Percentiles rank a stretch among this genome's conserved stretches.
Conservation (phyloP, 2,797 vertebrate genomes). For the Emys orbicularis region DNA sequence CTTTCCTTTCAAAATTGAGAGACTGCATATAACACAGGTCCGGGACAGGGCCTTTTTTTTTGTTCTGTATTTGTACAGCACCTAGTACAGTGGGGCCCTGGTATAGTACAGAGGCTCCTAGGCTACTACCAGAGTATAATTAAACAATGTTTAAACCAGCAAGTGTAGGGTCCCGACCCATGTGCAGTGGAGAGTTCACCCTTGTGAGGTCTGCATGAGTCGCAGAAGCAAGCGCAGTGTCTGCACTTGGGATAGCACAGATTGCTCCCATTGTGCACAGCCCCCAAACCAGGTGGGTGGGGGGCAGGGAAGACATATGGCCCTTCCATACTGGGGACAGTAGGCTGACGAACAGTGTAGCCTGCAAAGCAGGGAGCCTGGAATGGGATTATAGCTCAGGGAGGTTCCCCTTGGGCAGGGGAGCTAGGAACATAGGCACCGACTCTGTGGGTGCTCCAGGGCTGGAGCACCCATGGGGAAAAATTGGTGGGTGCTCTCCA, state of each 20-base stretch:
- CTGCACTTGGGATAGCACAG: background rate
- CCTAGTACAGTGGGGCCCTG: background rate
- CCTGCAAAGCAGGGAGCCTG: background rate
- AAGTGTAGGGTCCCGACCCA: background rate
- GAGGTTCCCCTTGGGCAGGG: background rate
- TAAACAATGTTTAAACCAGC: background rate
- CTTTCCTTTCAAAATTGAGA: fast-evolving
- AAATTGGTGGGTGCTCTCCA: too few relatives aligned
- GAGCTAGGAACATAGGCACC: background rate
- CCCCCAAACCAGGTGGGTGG: background rate
- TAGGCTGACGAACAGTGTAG: background rate
- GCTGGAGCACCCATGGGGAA: too few relatives aligned
- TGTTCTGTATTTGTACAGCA: background rate
- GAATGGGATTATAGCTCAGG: fast-evolving
- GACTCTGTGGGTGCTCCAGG: too few relatives aligned
- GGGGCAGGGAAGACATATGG: background rate
- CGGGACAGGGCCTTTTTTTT: too few relatives aligned
- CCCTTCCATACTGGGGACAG: background rate
- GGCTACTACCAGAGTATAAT: background rate
- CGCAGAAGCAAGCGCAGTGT: background rate
- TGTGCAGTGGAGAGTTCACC: too few relatives aligned
- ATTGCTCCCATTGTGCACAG: background rate
- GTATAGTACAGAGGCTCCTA: background rate
- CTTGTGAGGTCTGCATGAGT: background rate
- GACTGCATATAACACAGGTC: background rate